Conservation (phyloP, 2,888 invertebrate genomes). For the Argyresthia goedartella region DNA sequence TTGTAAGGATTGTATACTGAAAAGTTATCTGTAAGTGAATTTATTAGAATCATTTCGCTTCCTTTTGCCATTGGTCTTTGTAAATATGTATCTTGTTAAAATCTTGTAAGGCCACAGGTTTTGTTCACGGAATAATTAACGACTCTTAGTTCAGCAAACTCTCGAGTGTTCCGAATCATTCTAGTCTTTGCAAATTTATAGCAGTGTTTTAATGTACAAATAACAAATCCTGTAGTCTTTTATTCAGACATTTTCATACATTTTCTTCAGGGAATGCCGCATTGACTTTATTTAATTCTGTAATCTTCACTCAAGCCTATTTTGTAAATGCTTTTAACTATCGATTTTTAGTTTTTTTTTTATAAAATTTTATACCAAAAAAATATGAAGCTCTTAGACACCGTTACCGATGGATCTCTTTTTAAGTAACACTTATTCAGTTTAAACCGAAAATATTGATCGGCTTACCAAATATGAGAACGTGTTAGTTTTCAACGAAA, state of each 20-base stretch:
- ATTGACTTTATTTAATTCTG: not conserved
- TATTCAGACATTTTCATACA: not conserved
- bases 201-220: constrained; percentile 12
- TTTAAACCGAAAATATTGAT: constrained; percentile 14
- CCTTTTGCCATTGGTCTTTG: constrained; percentile 46
- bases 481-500: constrained; percentile 37
- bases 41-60: constrained; percentile 9
- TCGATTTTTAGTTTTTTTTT: constrained; percentile 35
- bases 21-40: not conserved
- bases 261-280: not conserved
- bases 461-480: constrained; percentile 56
- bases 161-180: constrained; percentile 40
- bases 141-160: constrained; percentile 13
- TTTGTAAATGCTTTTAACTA: not conserved
- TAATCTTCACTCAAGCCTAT: not conserved
- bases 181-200: constrained; percentile 50
- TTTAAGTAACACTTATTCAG: constrained; percentile 26
- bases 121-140: constrained; percentile 19
- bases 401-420: constrained; percentile 70
- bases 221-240: not conserved
- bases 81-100: constrained; percentile 41
- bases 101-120: constrained; percentile 32
- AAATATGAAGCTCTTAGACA: constrained; percentile 58
- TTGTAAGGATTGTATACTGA: constrained; percentile 2
- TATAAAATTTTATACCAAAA: constrained; percentile 65